Base-by-base conservation (phyloP, 2,113 vertebrate genomes). In the Mustela lutreola region DNA sequence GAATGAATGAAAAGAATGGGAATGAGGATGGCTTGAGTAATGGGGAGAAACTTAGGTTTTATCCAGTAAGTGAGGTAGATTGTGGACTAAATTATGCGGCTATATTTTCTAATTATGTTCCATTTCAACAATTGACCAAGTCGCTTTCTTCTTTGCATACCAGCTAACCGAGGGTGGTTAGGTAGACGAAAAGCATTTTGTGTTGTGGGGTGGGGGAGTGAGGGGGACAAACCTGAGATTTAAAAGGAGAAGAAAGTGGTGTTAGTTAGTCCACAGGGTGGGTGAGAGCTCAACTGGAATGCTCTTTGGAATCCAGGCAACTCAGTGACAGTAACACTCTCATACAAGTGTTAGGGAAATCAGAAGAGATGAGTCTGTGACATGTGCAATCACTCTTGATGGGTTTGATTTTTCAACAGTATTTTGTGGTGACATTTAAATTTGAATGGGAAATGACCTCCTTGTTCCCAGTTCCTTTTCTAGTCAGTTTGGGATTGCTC, bases 241-340 rank as follows among this genome's bases (percentile, higher is more conserved):
- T 86, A 82, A 94, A 97, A 62, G 67, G 22, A 78, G 71, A 62
- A 78, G n/a, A 79, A 53, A 39, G 87, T 50, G n/a, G 45, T 80
- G 53, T 96, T 80, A 80, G 45, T 94, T 90, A 94, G 96, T 94
- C 81, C 53, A 65, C n/a, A 75, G 91, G 62, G 75, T 85, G 78
- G 67, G 76, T 82, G 87, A 79, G 84, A 96, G 56, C 81, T 92
- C 80, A 45, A 53, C 33, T 33, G 42, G 95, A 79, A 83, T 78
- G 50, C 78, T 82, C 62, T 88, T 91, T 95, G 94, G 96, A 97
- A 97, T 98, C 71, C 16, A 67, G 97, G 83, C 88, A 94, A 83
- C 94, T 89, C 73, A 62, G 58, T 87, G 96, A 92, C 79, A 71
- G 88, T 81, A 78, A 83, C 78, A 58, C 81, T 89, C 75, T 22